Percentiles rank a stretch among this genome's conserved stretches.
Evolutionary conservation across 2,797 vertebrate species (phyloP).

Genomic region (Leptodactylus fallax): DNA sequence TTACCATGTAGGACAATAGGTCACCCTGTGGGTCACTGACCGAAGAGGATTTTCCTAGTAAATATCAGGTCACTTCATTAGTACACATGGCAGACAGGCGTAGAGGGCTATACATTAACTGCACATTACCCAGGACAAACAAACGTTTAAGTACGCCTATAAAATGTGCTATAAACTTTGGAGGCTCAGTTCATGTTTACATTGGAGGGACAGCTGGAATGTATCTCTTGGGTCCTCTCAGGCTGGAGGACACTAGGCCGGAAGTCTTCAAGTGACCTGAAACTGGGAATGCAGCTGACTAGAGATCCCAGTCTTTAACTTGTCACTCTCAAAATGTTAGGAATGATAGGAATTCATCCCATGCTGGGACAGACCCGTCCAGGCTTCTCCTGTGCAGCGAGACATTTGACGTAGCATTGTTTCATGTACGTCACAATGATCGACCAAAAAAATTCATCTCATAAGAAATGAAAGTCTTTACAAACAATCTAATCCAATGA

Average conservation of each 20-base stretch:
- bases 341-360: conserved; percentile 50
- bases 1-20: no score
- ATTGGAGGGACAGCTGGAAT: conserved; percentile 50
- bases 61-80: neutral
- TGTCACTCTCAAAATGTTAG: conserved; percentile 27
- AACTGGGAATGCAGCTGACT: conserved; percentile 42
- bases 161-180: conserved; percentile 36
- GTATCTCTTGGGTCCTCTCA: conserved; percentile 24
- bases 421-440: conserved; percentile 25
- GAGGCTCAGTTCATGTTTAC: conserved; percentile 46
- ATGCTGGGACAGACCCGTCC: conserved; percentile 22
- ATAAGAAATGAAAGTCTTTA: neutral
- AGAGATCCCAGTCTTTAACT: conserved; percentile 18
- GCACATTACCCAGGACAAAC: conserved; percentile 40
- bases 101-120: neutral
- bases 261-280: conserved; percentile 54
- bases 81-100: neutral
- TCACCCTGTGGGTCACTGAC: neutral
- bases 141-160: conserved; percentile 47
- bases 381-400: neutral
- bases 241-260: conserved; percentile 35
- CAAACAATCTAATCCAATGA: neutral
- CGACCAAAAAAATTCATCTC: neutral
- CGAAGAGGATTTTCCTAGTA: neutral
- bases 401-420: neutral